phyloP scores from a whole-genome alignment of 2,888 invertebrate species.

The Sialis lutaria region DNA sequence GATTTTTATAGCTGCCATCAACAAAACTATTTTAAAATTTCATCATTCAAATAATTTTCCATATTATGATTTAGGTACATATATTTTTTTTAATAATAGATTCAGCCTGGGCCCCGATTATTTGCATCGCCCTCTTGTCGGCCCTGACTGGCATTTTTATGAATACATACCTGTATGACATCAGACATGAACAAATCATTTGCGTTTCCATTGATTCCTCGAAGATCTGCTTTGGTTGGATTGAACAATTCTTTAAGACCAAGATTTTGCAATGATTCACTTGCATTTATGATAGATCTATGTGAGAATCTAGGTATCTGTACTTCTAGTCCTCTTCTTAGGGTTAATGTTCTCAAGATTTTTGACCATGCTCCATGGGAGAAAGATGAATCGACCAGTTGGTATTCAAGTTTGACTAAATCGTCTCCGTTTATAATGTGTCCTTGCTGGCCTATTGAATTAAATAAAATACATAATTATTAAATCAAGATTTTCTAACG shows the following conservation, averaged over 20 bases:
- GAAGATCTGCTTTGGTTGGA: constrained; percentile 58
- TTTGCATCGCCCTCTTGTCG: too few species aligned
- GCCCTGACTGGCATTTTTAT: too few species aligned
- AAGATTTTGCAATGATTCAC: constrained; percentile 60
- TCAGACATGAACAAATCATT: constrained; percentile 71
- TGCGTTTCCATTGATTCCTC: constrained; percentile 63
- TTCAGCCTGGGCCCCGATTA: too few species aligned
- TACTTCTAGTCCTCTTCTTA: constrained; percentile 59
- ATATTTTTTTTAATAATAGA: too few species aligned
- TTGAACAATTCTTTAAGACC: constrained; percentile 66
- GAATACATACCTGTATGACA: constrained; percentile 39
- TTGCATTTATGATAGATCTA: constrained; percentile 65
- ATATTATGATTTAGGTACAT: too few species aligned
- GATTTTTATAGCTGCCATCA: too few species aligned
- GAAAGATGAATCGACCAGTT: constrained; percentile 46
- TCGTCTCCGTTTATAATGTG: constrained; percentile 64
- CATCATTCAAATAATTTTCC: too few species aligned
- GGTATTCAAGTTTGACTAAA: constrained; percentile 52
- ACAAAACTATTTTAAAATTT: too few species aligned
- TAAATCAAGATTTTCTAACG: too few species aligned
- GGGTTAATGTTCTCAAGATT: constrained; percentile 52
- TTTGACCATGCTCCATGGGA: constrained; percentile 56
- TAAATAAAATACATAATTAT: neutral
- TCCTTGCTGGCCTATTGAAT: constrained; percentile 55
- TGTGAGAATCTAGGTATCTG: constrained; percentile 75